Percentiles rank a stretch among this genome's conserved stretches.
phyloP scores from a whole-genome alignment of 2,888 invertebrate species.

The Microchrysa polita region DNA sequence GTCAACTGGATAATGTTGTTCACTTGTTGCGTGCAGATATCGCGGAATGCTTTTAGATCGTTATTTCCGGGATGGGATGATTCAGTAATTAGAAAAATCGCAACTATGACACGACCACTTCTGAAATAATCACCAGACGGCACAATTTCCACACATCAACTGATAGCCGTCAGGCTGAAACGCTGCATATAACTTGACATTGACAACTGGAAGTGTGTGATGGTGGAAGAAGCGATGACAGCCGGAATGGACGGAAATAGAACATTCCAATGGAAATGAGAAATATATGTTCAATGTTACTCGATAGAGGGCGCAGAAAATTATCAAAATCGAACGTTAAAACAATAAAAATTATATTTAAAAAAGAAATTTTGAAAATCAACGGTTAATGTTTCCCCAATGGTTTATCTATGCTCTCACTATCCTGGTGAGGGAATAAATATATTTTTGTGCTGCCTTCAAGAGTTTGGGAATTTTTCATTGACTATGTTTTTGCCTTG shows the following conservation, averaged over 20 bases:
- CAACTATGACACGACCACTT: neutral
- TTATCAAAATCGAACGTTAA: neutral
- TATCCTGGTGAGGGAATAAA: no score
- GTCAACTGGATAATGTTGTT: neutral
- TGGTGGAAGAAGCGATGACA: no score
- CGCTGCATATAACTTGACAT: constrained; percentile 22
- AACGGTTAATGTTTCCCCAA: no score
- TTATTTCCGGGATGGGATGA: neutral
- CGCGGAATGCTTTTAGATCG: constrained; percentile 2
- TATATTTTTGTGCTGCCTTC: no score
- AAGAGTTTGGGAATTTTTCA: no score
- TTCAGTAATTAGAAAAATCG: neutral
- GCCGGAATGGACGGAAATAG: no score
- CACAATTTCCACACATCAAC: constrained; percentile 13
- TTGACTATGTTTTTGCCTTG: no score
- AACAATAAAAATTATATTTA: no score
- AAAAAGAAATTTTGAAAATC: no score
- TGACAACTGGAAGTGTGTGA: constrained; percentile 18
- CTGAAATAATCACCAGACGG: neutral
- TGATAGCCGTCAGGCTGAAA: neutral
- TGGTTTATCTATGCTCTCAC: no score
- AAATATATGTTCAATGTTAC: neutral
- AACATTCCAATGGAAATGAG: no score
- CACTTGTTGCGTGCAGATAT: neutral
- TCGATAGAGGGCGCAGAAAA: neutral